Percentiles rank a stretch among this genome's conserved stretches.
Conservation (phyloP, 2,888 invertebrate genomes). For the Morpho helenor region DNA sequence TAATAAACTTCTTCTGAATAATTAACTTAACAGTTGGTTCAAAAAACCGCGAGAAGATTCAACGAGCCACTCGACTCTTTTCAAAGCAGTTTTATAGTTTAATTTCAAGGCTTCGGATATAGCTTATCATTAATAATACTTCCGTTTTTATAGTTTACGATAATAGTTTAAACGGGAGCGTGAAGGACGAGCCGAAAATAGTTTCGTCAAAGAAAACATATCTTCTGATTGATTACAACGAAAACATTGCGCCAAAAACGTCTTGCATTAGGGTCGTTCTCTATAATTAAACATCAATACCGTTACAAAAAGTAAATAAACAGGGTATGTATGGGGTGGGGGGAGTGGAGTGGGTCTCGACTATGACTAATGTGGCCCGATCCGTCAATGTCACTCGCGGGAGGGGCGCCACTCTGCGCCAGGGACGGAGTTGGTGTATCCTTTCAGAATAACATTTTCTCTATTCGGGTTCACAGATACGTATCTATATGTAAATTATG, state of each 20-base stretch:
- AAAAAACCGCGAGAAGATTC: too few relatives aligned
- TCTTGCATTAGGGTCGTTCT: constrained; percentile 64
- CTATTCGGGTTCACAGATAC: constrained; percentile 48
- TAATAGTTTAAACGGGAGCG: constrained; percentile 6
- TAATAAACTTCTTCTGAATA: too few relatives aligned
- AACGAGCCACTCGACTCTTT: too few relatives aligned
- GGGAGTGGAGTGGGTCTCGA: constrained; percentile 73
- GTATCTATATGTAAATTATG: constrained; percentile 69
- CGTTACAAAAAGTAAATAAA: constrained; percentile 79
- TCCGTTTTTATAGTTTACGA: constrained; percentile 8
- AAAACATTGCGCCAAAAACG: constrained; percentile 68
- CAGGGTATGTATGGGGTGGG: constrained; percentile 69
- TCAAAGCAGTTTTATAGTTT: not conserved
- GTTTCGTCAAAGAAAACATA: constrained; percentile 11
- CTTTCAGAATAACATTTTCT: constrained; percentile 73
- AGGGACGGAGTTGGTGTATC: constrained; percentile 66
- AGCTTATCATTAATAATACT: constrained; percentile 5
- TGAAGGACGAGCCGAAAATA: constrained; percentile 21
- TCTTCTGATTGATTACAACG: constrained; percentile 29
- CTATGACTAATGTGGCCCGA: constrained; percentile 85
- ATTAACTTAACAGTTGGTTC: too few relatives aligned
- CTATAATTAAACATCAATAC: constrained; percentile 80
- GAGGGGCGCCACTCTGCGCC: constrained; percentile 62
- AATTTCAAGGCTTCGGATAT: not conserved
- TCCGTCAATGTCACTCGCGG: constrained; percentile 83